Evolutionary conservation across 2,113 vertebrate species (phyloP), one percentile per base, ranked within the genome.

Genomic region (Ia io): DNA sequence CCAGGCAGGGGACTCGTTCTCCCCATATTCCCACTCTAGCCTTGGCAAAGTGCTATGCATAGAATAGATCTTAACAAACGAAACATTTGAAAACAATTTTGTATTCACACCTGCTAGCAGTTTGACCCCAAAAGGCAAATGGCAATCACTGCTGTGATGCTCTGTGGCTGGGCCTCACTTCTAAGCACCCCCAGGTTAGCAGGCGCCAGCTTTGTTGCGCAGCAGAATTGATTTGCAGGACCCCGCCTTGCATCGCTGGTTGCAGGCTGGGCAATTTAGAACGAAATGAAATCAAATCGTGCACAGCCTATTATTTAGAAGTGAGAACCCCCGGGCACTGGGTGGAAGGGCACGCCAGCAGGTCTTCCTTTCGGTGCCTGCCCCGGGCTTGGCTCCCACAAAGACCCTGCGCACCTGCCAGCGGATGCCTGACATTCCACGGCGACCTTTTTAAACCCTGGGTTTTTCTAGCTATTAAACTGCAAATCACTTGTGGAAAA

Each of bases 101-200:
- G 89, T 77, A n/a, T 87, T 83, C 79, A 53, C 40, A 77, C 69
- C 63, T 44, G 1, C 51, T 51, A 51, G 51, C 51, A 35, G 69
- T 70, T 67, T 69, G 70, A 84, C 56, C 86, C 80, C 91, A 18
- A 82, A 83, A 51, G 65, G 88, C 86, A 96, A 94, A 89, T 37
- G 47, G 40, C 61, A 73, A 51, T 73, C 92, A 44, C 49, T 20
- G 59, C 44, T 51, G 67, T 32, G 8, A 40, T 13, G 9, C 17
- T 76, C n/a, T 1, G 40, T 14, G 82, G 74, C 69, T 51, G 14
- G 59, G 70, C 76, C 89, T 92, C 85, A 25, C 74, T 73, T 73
- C 88, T 70, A 42, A 69, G 40, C n/a, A 3, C 13, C 79, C 47
- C 42, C 13, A 20, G 17, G 78, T 63, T 35, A 59, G 63, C 40